Conservation (phyloP, 2,888 invertebrate species). For the Himalopsyche japonica region DNA sequence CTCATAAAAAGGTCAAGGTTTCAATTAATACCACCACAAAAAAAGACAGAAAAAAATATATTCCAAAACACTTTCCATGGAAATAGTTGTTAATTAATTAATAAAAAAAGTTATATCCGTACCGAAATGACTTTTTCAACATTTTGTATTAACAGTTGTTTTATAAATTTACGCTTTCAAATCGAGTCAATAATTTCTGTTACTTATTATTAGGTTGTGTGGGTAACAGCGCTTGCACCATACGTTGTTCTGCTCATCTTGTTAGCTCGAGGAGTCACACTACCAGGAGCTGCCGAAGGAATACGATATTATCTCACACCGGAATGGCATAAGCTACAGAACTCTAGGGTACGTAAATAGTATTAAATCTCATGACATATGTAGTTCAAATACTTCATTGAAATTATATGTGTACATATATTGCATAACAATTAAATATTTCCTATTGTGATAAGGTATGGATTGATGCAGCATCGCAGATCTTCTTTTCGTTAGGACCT, state of each 20-base stretch:
- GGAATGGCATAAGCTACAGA: slow-evolving; percentile 82
- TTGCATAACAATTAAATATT: no score
- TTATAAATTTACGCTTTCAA: no score
- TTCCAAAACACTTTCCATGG: no score
- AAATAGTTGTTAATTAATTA: no score
- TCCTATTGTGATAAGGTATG: slow-evolving; percentile 66
- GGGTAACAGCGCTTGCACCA: slow-evolving; percentile 93
- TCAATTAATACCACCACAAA: no score
- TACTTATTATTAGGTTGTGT: slow-evolving; percentile 71
- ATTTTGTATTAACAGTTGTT: no score
- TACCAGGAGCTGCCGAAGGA: slow-evolving; percentile 84
- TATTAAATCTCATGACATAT: background rate
- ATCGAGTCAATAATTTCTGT: background rate
- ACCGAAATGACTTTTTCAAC: no score
- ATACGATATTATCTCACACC: slow-evolving; percentile 88
- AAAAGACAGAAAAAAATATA: no score
- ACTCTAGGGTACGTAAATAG: slow-evolving; percentile 64
- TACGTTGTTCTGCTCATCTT: slow-evolving; percentile 88
- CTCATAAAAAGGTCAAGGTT: no score
- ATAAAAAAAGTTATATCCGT: no score
- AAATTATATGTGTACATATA: no score
- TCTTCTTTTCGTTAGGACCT: slow-evolving; percentile 91
- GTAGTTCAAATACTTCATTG: no score
- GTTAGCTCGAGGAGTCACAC: slow-evolving; percentile 78
- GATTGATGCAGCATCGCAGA: slow-evolving; percentile 93